These are phyloP conservation scores for Lochmaea capreae DNA, from an alignment of 2,888 invertebrate species.

Conservation along the genomic window DNA sequence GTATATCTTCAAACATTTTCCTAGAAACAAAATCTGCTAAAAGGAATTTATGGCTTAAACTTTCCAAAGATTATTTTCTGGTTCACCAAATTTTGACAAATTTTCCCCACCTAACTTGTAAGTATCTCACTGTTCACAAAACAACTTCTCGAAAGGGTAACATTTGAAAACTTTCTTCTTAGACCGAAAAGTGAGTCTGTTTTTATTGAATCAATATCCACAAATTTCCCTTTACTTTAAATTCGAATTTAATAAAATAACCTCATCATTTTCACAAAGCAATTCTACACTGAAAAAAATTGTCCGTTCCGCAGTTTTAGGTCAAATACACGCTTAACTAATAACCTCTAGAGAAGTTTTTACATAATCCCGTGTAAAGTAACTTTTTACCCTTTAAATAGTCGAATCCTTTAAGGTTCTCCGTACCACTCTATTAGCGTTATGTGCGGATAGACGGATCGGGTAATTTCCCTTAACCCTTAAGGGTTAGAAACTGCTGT, in stretches of 20 bases:
- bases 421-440: conserved; percentile 22
- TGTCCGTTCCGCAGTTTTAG: too few relatives aligned
- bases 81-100: conserved; percentile 32
- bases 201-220: conserved; percentile 5
- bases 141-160: conserved; percentile 31
- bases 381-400: conserved; percentile 15
- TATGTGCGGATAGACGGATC: conserved; percentile 38
- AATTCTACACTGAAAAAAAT: too few relatives aligned
- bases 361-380: conserved; percentile 12
- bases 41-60: conserved; percentile 24
- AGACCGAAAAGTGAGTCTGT: neutral
- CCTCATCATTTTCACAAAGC: too few relatives aligned
- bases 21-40: conserved; percentile 19
- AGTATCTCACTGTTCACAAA: conserved; percentile 30
- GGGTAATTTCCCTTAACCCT: conserved; percentile 40
- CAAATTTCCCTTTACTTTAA: neutral
- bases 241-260: conserved; percentile 10
- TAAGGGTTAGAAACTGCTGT: conserved; percentile 38
- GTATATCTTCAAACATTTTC: conserved; percentile 12
- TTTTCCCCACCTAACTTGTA: conserved; percentile 27
- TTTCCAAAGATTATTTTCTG: conserved; percentile 29
- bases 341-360: conserved; percentile 9
- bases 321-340: neutral
- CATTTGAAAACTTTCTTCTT: conserved; percentile 14
- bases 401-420: conserved; percentile 16